phyloP scores from a whole-genome alignment of 2,797 vertebrate species.

The Astyanax mexicanus region DNA sequence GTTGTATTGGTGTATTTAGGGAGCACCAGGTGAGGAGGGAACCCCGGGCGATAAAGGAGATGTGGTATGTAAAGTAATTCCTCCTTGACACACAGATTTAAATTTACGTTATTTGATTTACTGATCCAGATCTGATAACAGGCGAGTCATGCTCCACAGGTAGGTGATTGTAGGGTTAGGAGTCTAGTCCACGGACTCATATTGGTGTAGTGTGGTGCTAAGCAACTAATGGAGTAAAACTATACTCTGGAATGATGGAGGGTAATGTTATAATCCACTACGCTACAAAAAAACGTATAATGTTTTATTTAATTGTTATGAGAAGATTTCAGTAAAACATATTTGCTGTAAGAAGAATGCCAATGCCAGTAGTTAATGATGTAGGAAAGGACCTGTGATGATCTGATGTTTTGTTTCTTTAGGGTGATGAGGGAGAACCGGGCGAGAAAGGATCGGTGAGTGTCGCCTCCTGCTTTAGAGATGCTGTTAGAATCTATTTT shows the following conservation, averaged over 20 bases:
- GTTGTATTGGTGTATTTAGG: slow-evolving; percentile 74
- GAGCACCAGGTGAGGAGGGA: slow-evolving; percentile 88
- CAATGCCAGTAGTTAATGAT: not conserved
- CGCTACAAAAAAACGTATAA: not conserved
- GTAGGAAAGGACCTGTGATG: not conserved
- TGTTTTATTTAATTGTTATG: not conserved
- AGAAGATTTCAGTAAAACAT: not conserved
- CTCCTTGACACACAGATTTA: not conserved
- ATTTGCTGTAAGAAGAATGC: not conserved
- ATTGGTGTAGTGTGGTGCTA: too few relatives aligned
- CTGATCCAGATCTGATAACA: too few relatives aligned
- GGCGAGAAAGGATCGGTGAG: slow-evolving; percentile 95
- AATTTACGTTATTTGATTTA: too few relatives aligned
- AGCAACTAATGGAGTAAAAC: too few relatives aligned
- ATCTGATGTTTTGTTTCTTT: slow-evolving; percentile 41
- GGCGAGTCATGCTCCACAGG: too few relatives aligned
- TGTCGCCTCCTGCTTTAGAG: slow-evolving; percentile 68
- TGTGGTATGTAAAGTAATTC: slow-evolving; percentile 78
- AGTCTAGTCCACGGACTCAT: too few relatives aligned
- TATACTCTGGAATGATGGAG: too few relatives aligned
- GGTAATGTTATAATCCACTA: too few relatives aligned
- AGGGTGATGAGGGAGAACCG: slow-evolving; percentile 90
- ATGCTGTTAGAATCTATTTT: too few relatives aligned
- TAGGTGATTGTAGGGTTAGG: too few relatives aligned
- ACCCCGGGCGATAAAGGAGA: slow-evolving; percentile 87